These are phyloP conservation scores for Ceratoteleas bidentatus DNA, from an alignment of 1,140 invertebrate species.

Conservation along the genomic window DNA sequence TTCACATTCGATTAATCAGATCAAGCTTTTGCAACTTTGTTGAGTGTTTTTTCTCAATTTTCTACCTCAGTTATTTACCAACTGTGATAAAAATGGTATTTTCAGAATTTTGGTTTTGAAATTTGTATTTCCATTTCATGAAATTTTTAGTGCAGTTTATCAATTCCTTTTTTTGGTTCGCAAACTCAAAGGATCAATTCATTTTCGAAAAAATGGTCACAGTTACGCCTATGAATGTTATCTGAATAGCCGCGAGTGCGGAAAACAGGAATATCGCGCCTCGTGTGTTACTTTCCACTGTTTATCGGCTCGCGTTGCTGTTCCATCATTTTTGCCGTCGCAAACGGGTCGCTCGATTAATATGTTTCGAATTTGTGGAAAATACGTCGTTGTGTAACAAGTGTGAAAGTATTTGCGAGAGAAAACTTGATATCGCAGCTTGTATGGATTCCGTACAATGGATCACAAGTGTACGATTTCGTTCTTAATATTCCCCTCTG, in stretches of 20 bases:
- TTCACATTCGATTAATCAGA: too few relatives aligned
- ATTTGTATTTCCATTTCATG: too few relatives aligned
- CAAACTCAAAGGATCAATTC: slow-evolving; percentile 18
- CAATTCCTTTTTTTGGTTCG: background rate
- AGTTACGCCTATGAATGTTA: slow-evolving; percentile 19
- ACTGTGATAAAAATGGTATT: too few relatives aligned
- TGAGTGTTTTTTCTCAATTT: too few relatives aligned
- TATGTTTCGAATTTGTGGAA: slow-evolving; percentile 36
- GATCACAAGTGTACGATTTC: background rate
- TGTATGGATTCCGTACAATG: slow-evolving; percentile 12
- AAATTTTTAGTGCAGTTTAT: too few relatives aligned
- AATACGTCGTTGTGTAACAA: slow-evolving; percentile 31
- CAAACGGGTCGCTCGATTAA: slow-evolving; percentile 25
- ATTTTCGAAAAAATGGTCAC: slow-evolving; percentile 31
- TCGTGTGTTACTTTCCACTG: slow-evolving; percentile 31
- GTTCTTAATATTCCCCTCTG: background rate
- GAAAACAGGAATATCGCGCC: slow-evolving; percentile 24
- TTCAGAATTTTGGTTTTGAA: too few relatives aligned
- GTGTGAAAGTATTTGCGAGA: slow-evolving; percentile 31
- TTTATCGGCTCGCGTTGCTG: slow-evolving; percentile 27
- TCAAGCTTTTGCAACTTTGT: too few relatives aligned
- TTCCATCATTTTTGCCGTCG: slow-evolving; percentile 25
- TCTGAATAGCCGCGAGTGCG: slow-evolving; percentile 16
- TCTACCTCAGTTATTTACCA: too few relatives aligned
- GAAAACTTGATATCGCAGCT: slow-evolving; percentile 15